These are phyloP conservation scores for Drosophila pachea DNA, from an alignment of 1,140 invertebrate species.

Conservation along the genomic window DNA sequence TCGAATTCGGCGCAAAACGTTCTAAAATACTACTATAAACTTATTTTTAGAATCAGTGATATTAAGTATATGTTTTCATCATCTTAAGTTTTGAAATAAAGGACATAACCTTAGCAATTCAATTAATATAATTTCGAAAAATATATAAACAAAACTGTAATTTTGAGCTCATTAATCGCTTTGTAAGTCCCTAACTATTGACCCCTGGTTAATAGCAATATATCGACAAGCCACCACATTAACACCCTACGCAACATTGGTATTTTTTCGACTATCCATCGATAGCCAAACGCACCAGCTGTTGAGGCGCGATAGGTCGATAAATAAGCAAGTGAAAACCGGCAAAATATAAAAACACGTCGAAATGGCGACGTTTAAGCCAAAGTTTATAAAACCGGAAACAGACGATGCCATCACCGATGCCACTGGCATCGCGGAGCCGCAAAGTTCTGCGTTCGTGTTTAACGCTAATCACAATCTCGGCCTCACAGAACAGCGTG, in stretches of 20 bases:
- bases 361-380: slow-evolving; percentile 60
- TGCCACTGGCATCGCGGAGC: slow-evolving; percentile 26
- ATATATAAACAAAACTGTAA: not conserved
- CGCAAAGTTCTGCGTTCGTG: slow-evolving; percentile 83
- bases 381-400: slow-evolving; percentile 63
- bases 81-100: slow-evolving; percentile 48
- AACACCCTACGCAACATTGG: not conserved
- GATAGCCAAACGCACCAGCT: not conserved
- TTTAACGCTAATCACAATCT: slow-evolving; percentile 91
- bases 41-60: slow-evolving; percentile 50
- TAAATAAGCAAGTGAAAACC: slow-evolving; percentile 12
- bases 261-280: not conserved
- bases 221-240: too few relatives aligned
- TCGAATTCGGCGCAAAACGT: slow-evolving; percentile 7
- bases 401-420: slow-evolving; percentile 63
- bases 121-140: not conserved
- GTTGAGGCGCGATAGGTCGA: not conserved
- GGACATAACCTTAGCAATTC: slow-evolving; percentile 33
- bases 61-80: slow-evolving; percentile 46
- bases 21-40: slow-evolving; percentile 36
- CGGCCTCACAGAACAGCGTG: slow-evolving; percentile 88
- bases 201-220: too few relatives aligned
- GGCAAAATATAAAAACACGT: not conserved
- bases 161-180: too few relatives aligned
- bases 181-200: not conserved